Percentiles rank a stretch among this genome's conserved stretches.
phyloP scores from a whole-genome alignment of 2,888 invertebrate genomes.

The Acrobasis consociella region DNA sequence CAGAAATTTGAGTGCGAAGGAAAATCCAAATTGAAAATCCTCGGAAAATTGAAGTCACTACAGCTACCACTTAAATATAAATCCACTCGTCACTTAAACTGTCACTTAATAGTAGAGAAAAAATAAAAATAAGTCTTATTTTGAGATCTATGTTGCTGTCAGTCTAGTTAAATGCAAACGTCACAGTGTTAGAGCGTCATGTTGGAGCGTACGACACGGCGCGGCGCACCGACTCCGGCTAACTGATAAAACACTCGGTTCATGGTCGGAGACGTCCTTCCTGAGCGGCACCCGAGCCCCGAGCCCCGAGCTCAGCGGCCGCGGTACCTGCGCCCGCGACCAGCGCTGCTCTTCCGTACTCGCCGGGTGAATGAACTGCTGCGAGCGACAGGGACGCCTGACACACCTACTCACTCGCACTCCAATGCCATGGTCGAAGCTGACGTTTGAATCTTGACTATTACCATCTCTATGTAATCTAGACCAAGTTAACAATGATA shows the following conservation, averaged over 20 bases:
- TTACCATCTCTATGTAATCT: slow-evolving; percentile 66
- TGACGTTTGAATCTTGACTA: slow-evolving; percentile 62
- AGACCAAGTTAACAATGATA: slow-evolving; percentile 51
- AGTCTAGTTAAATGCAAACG: slow-evolving; percentile 74
- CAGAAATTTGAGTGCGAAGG: slow-evolving; percentile 45
- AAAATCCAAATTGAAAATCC: slow-evolving; percentile 53
- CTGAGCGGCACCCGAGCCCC: slow-evolving; percentile 50
- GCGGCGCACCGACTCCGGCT: slow-evolving; percentile 73
- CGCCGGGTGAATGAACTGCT: slow-evolving; percentile 78
- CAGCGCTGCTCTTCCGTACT: slow-evolving; percentile 72
- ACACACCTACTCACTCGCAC: slow-evolving; percentile 38
- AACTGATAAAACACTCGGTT: slow-evolving; percentile 79
- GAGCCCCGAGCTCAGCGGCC: slow-evolving; percentile 57
- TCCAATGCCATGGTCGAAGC: slow-evolving; percentile 76
- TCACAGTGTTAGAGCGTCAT: slow-evolving; percentile 66
- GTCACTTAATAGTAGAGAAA: slow-evolving; percentile 69
- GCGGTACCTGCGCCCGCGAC: slow-evolving; percentile 63
- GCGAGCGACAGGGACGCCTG: slow-evolving; percentile 60
- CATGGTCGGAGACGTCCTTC: slow-evolving; percentile 79
- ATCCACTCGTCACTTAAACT: slow-evolving; percentile 70
- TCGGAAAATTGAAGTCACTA: slow-evolving; percentile 31
- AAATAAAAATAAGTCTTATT: slow-evolving; percentile 75
- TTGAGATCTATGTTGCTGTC: slow-evolving; percentile 81
- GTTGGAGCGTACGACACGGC: slow-evolving; percentile 63
- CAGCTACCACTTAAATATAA: slow-evolving; percentile 68